A percentile compares a stretch with the other conserved stretches of the same genome.
phyloP scores from a whole-genome alignment of 2,888 invertebrate species.

The Pyrrhosoma nymphula region DNA sequence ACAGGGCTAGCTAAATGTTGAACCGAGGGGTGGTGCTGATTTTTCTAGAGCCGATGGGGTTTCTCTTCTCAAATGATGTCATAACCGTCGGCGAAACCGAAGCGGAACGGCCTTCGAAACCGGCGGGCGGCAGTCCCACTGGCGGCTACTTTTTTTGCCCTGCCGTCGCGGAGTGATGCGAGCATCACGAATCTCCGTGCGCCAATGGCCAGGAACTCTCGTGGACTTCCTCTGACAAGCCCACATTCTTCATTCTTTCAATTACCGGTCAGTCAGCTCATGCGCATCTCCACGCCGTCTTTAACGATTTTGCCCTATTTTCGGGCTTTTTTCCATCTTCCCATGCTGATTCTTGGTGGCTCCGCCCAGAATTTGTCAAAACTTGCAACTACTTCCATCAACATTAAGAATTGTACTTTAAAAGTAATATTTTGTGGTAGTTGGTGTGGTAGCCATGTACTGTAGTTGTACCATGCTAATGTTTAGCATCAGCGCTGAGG shows the following conservation, averaged over 20 bases:
- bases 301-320: background rate
- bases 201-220: background rate
- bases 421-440: no score
- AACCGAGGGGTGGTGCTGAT: no score
- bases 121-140: background rate
- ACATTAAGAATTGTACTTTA: no score
- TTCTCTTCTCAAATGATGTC: background rate
- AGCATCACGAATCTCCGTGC: slow-evolving; percentile 11
- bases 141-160: background rate
- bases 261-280: background rate
- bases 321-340: background rate
- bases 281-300: background rate
- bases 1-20: no score
- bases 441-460: no score
- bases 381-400: no score
- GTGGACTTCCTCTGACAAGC: background rate
- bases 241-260: background rate
- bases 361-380: no score
- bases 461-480: no score
- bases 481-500: no score
- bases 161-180: no score
- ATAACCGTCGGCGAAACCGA: background rate
- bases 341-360: background rate
- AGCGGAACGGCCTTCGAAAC: slow-evolving; percentile 1
- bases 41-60: no score